Percentiles rank a stretch among this genome's conserved stretches.
Conservation (phyloP, 2,113 vertebrate genomes). For the Dolichallabes microphthalmus region DNA sequence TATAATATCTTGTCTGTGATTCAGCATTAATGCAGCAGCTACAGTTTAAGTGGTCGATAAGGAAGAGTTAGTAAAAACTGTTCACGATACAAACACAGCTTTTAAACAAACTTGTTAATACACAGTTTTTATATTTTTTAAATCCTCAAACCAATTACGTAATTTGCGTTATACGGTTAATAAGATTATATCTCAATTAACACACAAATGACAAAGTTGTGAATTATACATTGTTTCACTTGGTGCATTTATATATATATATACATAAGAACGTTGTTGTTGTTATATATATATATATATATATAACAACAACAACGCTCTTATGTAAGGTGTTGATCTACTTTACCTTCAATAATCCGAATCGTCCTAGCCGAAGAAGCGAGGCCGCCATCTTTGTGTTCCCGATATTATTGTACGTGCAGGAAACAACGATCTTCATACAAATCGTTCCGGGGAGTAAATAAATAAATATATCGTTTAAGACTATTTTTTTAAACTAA, state of each 20-base stretch:
- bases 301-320: no score
- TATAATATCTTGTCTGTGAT: not conserved
- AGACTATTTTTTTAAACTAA: no score
- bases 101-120: not conserved
- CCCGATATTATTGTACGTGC: slow-evolving; percentile 55
- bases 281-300: no score
- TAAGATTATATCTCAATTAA: not conserved
- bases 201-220: not conserved
- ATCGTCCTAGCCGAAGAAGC: slow-evolving; percentile 66
- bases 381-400: slow-evolving; percentile 69
- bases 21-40: not conserved
- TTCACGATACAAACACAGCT: not conserved
- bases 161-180: not conserved
- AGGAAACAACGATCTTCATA: slow-evolving; percentile 35
- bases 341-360: slow-evolving; percentile 71
- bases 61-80: not conserved
- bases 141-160: not conserved
- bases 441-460: not conserved
- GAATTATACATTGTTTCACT: no score
- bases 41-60: not conserved
- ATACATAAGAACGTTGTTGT: no score
- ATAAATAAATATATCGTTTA: not conserved
- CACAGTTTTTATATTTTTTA: not conserved
- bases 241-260: not conserved
- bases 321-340: rapidly evolving